Evolutionary conservation across 2,888 invertebrate genomes (phyloP).

Genomic region (Polymixis lichenea): DNA sequence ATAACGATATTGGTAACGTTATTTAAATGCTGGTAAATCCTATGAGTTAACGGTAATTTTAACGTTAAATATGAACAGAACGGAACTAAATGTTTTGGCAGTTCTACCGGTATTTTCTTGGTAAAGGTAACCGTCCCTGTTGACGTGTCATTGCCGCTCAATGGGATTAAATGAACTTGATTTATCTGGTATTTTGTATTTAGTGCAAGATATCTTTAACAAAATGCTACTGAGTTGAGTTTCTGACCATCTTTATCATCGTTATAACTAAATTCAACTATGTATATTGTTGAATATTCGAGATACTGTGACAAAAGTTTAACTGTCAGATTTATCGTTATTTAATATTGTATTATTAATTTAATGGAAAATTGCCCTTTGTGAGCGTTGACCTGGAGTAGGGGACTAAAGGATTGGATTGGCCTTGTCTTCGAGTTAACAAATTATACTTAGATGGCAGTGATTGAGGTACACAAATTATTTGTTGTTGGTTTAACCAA

Average conservation of each 20-base stretch:
- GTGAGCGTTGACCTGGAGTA: not conserved
- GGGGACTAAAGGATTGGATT: not conserved
- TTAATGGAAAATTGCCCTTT: not conserved
- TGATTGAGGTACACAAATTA: not conserved
- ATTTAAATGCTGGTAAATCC: too few relatives aligned
- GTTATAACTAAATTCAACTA: slow-evolving; percentile 4
- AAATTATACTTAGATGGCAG: not conserved
- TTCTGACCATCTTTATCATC: not conserved
- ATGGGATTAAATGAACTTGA: too few relatives aligned
- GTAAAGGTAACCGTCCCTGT: too few relatives aligned
- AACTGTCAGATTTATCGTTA: not conserved
- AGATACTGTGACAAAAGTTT: slow-evolving; percentile 1
- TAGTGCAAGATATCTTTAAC: too few relatives aligned
- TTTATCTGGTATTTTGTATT: too few relatives aligned
- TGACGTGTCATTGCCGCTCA: too few relatives aligned
- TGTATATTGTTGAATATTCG: not conserved
- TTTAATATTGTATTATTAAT: slow-evolving; percentile 5
- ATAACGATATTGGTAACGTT: too few relatives aligned
- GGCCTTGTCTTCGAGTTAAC: not conserved
- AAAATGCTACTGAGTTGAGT: not conserved
- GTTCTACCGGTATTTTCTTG: too few relatives aligned
- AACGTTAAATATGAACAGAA: too few relatives aligned
- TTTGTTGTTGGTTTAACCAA: not conserved
- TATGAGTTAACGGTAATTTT: too few relatives aligned
- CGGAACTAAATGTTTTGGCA: too few relatives aligned